These are phyloP conservation scores for Campylomormyrus tamandua DNA, from an alignment of 2,113 vertebrate species.

Conservation along the genomic window DNA sequence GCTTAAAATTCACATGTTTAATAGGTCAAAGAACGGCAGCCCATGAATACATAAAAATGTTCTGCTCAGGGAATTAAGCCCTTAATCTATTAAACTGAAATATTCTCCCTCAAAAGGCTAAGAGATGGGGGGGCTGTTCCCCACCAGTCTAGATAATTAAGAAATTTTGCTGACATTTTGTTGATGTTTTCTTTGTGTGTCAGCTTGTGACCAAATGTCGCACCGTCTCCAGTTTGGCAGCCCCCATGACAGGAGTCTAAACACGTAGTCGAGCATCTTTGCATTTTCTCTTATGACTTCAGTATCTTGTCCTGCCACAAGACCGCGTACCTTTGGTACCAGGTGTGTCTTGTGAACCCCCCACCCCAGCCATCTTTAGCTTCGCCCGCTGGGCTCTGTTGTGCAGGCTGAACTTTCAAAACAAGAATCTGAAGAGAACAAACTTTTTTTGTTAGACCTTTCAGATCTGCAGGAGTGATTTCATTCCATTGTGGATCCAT, in stretches of 20 bases:
- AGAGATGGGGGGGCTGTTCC: neutral
- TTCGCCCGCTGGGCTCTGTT: neutral
- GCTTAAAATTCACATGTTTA: constrained; percentile 8
- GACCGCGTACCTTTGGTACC: neutral
- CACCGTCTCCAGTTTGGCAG: neutral
- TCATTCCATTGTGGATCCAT: neutral
- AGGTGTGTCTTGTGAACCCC: neutral
- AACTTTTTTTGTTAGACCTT: neutral
- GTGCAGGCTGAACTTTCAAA: neutral
- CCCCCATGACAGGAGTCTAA: neutral
- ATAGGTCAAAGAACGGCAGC: neutral
- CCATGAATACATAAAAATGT: neutral
- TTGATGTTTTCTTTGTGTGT: constrained; percentile 20
- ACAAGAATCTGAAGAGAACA: neutral
- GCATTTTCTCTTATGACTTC: neutral
- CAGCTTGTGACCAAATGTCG: neutral
- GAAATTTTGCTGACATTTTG: constrained; percentile 2
- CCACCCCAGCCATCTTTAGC: neutral
- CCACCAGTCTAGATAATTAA: constrained; percentile 3
- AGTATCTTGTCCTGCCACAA: neutral
- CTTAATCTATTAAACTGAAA: constrained; percentile 11
- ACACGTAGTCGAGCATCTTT: neutral
- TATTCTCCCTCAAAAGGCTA: constrained; percentile 5
- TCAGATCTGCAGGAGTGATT: neutral
- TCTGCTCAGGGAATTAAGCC: neutral